Base-by-base conservation (phyloP, 1,140 invertebrate genomes). In the Ips nitidus region DNA sequence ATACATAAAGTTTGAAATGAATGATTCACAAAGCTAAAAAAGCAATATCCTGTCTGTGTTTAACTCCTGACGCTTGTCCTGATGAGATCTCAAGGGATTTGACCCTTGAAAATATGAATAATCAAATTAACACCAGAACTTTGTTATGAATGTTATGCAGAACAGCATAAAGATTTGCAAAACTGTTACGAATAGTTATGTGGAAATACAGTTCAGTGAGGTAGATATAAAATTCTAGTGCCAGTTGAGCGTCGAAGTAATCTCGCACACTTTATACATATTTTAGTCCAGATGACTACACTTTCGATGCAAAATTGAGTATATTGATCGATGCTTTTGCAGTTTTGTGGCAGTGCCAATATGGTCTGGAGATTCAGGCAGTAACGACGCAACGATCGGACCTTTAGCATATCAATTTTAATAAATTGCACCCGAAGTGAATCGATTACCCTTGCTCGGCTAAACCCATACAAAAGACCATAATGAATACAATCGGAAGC, bases 351-450 rank as follows among this genome's bases (percentile, higher is more conserved):
- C 38, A 50, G 22, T 37, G 41, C 64, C 64, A 58, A 66, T 66
- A 66, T 58, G 50, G 66, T 69, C 40, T 45, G 50, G 56, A 62
- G 66, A 41, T 52, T 62, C 58, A 69, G 66, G 55, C 59, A 62
- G 59, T 69, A 62, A 43, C 66, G 61, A 52, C 43, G 56, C 66
- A 40, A 52, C 43, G 58, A 42, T 50, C 52, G 22, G 66, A 69
- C 59, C 61, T 70, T 70, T 70, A 70, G 53, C 69, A 70, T 70
- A 70, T 70, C 69, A 70, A 70, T 70, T 70, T 70, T 70, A 70
- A 65, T 70, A 70, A 70, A 70, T 64, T 70, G 69, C 61, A 41
- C 43, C 41, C 55, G 62, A 53, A 59, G 43, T 59, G 52, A 66
- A 71, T 66, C 69, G 69, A 66, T 71, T 71, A 59, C 56, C 41